Conservation (phyloP, 2,113 vertebrate species). For the Eubucco bourcierii region DNA sequence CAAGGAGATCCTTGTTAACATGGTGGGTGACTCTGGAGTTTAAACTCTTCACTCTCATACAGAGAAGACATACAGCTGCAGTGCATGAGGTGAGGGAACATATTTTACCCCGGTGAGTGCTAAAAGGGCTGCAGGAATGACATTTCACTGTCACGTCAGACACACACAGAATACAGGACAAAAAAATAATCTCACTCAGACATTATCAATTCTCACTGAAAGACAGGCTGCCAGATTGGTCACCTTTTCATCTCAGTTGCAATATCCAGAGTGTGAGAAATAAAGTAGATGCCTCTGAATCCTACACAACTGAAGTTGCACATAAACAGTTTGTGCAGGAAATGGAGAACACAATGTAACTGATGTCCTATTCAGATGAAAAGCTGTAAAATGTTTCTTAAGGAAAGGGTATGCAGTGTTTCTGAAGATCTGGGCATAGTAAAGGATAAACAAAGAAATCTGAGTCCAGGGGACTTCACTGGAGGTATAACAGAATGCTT, state of each 20-base stretch:
- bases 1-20: fast-evolving
- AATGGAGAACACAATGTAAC: not conserved
- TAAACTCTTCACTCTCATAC: not conserved
- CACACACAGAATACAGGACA: not conserved
- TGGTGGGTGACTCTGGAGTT: no score
- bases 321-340: not conserved
- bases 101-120: not conserved
- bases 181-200: not conserved
- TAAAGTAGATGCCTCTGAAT: not conserved
- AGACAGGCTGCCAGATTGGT: not conserved
- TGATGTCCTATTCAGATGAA: not conserved
- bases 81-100: not conserved
- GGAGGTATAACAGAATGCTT: fast-evolving
- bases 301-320: not conserved
- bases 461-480: not conserved
- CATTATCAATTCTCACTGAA: not conserved
- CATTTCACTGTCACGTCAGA: not conserved
- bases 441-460: not conserved
- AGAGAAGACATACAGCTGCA: not conserved
- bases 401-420: not conserved
- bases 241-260: not conserved
- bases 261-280: not conserved
- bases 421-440: not conserved
- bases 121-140: not conserved
- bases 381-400: not conserved